A percentile compares a stretch with the other conserved stretches of the same genome.
These are phyloP conservation scores for Ramphastos sulfuratus DNA, from an alignment of 2,113 vertebrate species.

Conservation along the genomic window DNA sequence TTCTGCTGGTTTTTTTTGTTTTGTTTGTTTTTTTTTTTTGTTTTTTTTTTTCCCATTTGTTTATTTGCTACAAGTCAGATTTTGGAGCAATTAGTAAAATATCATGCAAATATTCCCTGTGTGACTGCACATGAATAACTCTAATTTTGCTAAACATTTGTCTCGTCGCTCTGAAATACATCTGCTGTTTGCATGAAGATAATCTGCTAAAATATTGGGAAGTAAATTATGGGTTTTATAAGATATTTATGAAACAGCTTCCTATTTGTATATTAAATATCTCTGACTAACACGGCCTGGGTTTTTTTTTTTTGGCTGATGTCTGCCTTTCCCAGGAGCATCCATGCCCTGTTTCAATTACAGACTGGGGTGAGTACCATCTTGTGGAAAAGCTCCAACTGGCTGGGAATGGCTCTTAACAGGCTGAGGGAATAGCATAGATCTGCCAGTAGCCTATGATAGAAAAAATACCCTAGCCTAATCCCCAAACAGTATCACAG, in stretches of 20 bases:
- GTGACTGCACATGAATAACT: conserved; percentile 77
- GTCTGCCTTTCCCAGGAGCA: conserved; percentile 13
- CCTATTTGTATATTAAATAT: conserved; percentile 70
- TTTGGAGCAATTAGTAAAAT: conserved; percentile 80
- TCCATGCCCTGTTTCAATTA: conserved; percentile 45
- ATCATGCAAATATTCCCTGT: conserved; percentile 82
- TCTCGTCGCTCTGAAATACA: conserved; percentile 72
- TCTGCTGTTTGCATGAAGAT: conserved; percentile 79
- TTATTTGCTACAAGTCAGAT: conserved; percentile 73
- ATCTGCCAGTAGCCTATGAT: conserved; percentile 1
- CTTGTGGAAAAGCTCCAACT: conserved; percentile 55
- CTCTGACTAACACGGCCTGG: conserved; percentile 41
- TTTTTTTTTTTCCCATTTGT: conserved; percentile 28
- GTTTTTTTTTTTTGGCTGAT: neutral
- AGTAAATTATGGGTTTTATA: conserved; percentile 71
- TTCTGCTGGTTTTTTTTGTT: conserved; percentile 19
- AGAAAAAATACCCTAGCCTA: neutral
- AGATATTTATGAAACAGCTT: conserved; percentile 75
- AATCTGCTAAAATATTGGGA: conserved; percentile 76
- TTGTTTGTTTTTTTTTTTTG: neutral
- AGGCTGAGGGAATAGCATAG: neutral
- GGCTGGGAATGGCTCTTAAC: neutral
- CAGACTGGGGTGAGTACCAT: conserved; percentile 22
- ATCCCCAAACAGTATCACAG: neutral
- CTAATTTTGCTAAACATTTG: conserved; percentile 75